Evolutionary conservation across 2,113 vertebrate species (phyloP).

Genomic region (Parus major): DNA sequence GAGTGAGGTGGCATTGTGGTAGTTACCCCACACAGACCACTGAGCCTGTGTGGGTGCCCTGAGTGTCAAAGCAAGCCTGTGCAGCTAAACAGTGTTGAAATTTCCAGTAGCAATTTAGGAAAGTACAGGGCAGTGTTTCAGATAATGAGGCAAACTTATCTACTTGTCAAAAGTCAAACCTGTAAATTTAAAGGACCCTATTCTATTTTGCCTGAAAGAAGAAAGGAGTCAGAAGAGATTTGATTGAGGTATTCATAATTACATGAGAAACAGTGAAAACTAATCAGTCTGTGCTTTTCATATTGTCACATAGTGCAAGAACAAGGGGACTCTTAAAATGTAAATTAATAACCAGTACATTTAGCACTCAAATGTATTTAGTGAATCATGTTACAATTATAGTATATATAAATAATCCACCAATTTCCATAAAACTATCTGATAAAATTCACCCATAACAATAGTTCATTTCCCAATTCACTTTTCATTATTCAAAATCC

Average conservation of each 20-base stretch:
- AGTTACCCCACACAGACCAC: not conserved
- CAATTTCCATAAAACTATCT: conserved; percentile 59
- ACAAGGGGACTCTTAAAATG: conserved; percentile 59
- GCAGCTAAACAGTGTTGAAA: not conserved
- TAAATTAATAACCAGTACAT: conserved; percentile 67
- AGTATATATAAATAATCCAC: conserved; percentile 60
- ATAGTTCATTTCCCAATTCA: conserved; percentile 62
- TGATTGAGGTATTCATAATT: conserved; percentile 41
- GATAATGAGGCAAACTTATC: conserved; percentile 22
- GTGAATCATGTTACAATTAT: conserved; percentile 50
- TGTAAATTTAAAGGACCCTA: not conserved
- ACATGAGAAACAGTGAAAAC: conserved; percentile 48
- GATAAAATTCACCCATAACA: conserved; percentile 59
- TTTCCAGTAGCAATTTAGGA: not conserved
- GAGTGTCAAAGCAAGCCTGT: not conserved
- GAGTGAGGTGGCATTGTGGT: not conserved
- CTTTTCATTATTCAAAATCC: conserved; percentile 38
- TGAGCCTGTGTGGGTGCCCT: not conserved
- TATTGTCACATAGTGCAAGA: conserved; percentile 46
- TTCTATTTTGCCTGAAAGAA: conserved; percentile 16
- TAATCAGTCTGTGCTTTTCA: conserved; percentile 42
- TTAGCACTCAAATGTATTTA: conserved; percentile 1
- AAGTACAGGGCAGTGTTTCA: not conserved
- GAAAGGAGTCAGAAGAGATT: not conserved
- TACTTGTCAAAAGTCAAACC: conserved; percentile 18